Percentiles rank a stretch among this genome's conserved stretches.
Conservation (phyloP, 1,140 invertebrate genomes). For the Semibalanus balanoides region DNA sequence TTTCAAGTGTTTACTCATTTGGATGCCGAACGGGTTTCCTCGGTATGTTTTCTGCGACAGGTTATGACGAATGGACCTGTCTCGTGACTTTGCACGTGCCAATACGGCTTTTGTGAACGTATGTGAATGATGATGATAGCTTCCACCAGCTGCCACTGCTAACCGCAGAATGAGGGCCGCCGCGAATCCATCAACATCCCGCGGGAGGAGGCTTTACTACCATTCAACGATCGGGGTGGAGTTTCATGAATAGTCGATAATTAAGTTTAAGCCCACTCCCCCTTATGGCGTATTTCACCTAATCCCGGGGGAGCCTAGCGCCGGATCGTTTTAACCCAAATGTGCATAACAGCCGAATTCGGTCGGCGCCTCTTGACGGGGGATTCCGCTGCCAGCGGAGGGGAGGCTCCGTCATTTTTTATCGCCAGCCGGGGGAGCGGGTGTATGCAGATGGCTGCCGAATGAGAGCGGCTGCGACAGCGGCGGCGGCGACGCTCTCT, state of each 20-base stretch:
- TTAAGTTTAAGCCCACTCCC: background rate
- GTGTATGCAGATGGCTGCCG: no score
- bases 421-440: no score
- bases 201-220: background rate
- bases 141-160: background rate
- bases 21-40: no score
- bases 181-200: background rate
- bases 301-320: background rate
- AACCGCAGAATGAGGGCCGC: background rate
- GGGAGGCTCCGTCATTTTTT: no score
- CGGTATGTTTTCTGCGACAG: no score
- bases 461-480: no score
- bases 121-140: background rate
- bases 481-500: no score
- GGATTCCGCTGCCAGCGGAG: background rate
- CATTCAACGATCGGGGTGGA: background rate
- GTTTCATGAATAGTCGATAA: background rate
- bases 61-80: no score
- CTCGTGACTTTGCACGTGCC: no score
- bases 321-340: background rate
- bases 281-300: background rate
- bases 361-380: background rate
- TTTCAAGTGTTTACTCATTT: no score
- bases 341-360: background rate
- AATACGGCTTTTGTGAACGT: no score